These are phyloP conservation scores for Acleris laterana DNA, from an alignment of 2,888 invertebrate species.

Conservation along the genomic window DNA sequence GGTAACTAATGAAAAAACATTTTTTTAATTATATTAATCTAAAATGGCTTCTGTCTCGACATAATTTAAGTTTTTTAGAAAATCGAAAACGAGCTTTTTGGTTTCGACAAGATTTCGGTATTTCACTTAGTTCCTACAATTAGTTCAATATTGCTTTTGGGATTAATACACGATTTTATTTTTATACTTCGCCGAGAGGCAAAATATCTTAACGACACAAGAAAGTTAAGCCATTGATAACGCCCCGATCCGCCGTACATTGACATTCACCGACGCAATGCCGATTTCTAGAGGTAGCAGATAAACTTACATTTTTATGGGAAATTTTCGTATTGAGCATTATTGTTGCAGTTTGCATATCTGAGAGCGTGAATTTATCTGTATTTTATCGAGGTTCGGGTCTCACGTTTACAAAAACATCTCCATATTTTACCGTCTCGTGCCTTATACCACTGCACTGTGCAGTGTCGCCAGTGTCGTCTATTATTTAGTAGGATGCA, in stretches of 20 bases:
- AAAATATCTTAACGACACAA: too few relatives aligned
- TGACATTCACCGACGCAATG: slow-evolving; percentile 19
- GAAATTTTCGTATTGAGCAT: slow-evolving; percentile 37
- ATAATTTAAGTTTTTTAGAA: too few relatives aligned
- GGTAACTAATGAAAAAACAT: too few relatives aligned
- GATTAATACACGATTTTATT: too few relatives aligned
- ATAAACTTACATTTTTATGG: slow-evolving; percentile 36
- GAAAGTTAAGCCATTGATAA: slow-evolving; percentile 14
- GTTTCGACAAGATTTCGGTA: too few relatives aligned
- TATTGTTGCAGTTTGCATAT: slow-evolving; percentile 35
- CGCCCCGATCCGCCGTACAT: slow-evolving; percentile 10
- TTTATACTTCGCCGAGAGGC: too few relatives aligned
- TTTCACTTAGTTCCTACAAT: too few relatives aligned
- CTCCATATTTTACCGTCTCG: slow-evolving; percentile 44
- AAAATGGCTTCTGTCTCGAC: too few relatives aligned
- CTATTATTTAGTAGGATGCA: slow-evolving; percentile 1
- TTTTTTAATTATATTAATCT: too few relatives aligned
- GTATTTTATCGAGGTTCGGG: slow-evolving; percentile 47
- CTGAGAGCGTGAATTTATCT: slow-evolving; percentile 45
- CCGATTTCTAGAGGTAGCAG: slow-evolving; percentile 26
- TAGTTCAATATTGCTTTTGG: too few relatives aligned
- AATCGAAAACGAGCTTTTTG: too few relatives aligned
- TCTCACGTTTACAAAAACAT: slow-evolving; percentile 47
- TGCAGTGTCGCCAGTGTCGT: background rate
- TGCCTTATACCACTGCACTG: background rate